Conservation (phyloP, 1,140 invertebrate species). For the Probaryconus sp. region DNA sequence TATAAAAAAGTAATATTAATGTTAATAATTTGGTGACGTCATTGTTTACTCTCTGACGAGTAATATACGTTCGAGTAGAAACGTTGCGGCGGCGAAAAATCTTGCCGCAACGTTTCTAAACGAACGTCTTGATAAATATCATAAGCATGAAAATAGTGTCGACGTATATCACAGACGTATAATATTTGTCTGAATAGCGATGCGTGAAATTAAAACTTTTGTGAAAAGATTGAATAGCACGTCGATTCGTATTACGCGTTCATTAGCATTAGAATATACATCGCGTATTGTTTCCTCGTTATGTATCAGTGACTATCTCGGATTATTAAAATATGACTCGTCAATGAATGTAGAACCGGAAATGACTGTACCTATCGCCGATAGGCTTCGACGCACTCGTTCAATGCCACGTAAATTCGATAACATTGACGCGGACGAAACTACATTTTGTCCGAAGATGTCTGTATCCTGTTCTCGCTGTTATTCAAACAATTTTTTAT, state of each 20-base stretch:
- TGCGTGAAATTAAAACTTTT: slow-evolving; percentile 58
- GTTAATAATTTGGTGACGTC: background rate
- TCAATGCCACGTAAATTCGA: slow-evolving; percentile 63
- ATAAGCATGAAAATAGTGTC: background rate
- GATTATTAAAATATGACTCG: slow-evolving; percentile 63
- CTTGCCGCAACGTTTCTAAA: too few relatives aligned
- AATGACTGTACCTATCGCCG: slow-evolving; percentile 62
- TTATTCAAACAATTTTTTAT: slow-evolving; percentile 8
- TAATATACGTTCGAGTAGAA: too few relatives aligned
- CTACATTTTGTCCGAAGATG: slow-evolving; percentile 32
- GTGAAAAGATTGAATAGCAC: slow-evolving; percentile 43
- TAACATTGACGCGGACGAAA: slow-evolving; percentile 41
- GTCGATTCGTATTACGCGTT: slow-evolving; percentile 19
- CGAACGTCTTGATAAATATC: too few relatives aligned
- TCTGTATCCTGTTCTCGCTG: slow-evolving; percentile 38
- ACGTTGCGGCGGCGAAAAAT: too few relatives aligned
- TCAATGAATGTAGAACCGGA: slow-evolving; percentile 57
- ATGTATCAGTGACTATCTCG: slow-evolving; percentile 56
- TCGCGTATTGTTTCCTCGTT: slow-evolving; percentile 40
- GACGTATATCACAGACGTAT: background rate
- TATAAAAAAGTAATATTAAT: background rate
- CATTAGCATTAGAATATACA: slow-evolving; percentile 63
- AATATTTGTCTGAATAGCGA: slow-evolving; percentile 42
- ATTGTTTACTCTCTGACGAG: background rate
- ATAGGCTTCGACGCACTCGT: slow-evolving; percentile 63